phyloP scores from a whole-genome alignment of 1,140 invertebrate genomes.

The Orussus abietinus region DNA sequence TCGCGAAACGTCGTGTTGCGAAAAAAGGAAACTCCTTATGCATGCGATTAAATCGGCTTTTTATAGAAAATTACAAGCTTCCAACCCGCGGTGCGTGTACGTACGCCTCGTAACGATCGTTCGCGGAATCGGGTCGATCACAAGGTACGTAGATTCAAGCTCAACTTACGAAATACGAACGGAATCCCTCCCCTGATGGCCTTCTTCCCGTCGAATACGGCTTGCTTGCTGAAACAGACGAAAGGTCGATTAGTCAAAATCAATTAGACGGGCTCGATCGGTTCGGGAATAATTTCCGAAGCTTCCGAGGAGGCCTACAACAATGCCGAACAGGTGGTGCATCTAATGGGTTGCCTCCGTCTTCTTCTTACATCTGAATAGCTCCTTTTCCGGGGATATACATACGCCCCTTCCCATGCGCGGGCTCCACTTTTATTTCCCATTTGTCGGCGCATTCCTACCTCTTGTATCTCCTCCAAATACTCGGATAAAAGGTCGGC shows the following conservation, averaged over 20 bases:
- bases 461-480: background rate
- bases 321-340: background rate
- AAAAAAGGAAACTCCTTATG: too few species aligned
- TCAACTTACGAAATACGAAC: constrained; percentile 91
- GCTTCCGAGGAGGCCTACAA: background rate
- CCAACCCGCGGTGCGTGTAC: too few species aligned
- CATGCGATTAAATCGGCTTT: too few species aligned
- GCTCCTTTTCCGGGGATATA: too few species aligned
- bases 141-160: too few species aligned
- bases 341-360: background rate
- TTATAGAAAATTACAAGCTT: too few species aligned
- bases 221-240: constrained; percentile 78
- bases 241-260: constrained; percentile 19
- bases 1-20: constrained; percentile 3
- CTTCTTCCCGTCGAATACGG: constrained; percentile 92
- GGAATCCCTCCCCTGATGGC: constrained; percentile 92
- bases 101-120: too few species aligned
- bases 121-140: too few species aligned
- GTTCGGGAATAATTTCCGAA: too few species aligned
- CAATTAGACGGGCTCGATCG: constrained; percentile 2
- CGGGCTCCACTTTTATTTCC: constrained; percentile 1
- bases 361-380: too few species aligned
- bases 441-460: constrained; percentile 1
- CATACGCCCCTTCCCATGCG: background rate
- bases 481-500: background rate